Base-by-base conservation (phyloP, 2,888 invertebrate genomes). In the Baccha elongata region DNA sequence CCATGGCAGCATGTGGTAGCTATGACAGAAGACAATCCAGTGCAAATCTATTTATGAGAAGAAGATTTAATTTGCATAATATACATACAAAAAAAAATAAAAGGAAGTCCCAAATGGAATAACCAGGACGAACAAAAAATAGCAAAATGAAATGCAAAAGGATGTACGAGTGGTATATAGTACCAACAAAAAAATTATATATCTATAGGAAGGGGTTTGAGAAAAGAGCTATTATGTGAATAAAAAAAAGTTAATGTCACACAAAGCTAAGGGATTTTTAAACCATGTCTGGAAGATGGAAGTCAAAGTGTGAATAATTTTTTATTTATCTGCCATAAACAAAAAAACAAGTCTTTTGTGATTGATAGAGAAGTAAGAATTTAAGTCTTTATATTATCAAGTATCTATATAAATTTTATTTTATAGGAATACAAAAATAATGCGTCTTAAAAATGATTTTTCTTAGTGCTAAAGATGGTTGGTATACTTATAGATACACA, bases 31-130 rank as follows among this genome's bases (percentile, higher is more conserved):
- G 52, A 67, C 69, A 75, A 35, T 64, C 32, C 13, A 71, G 32
- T 71, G 60, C 53, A 67, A 81, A 81, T 75, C 65, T 81, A 75
- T 81, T 76, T 75, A 75, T 75, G 37, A 71, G 81, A 15, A 69
- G 68, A 74, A 71, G 75, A 71, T 67, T 71, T 65, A 81, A 81
- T 81, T 81, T 81, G 71, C 81, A 81, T 81, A 71, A 81, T 29
- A 65, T 50, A 71, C 65, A 65, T 50, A 71, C 65, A 60, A 58
- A 75, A 75, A 53, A 32, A 8, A 6, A 32, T 32, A 7, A 4
- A 6, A n/a, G 69, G 58, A 62, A 55, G 42, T 44, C 52, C 42
- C 17, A 40, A 68, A 32, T 11, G 58, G 15, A 58, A 50, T 13
- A 37, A 37, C 53, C 7, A 40, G 26, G 19, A 60, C 29, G 21